These are phyloP conservation scores for Latrodectus geometricus DNA, from an alignment of 1,140 invertebrate genomes.

Conservation along the genomic window DNA sequence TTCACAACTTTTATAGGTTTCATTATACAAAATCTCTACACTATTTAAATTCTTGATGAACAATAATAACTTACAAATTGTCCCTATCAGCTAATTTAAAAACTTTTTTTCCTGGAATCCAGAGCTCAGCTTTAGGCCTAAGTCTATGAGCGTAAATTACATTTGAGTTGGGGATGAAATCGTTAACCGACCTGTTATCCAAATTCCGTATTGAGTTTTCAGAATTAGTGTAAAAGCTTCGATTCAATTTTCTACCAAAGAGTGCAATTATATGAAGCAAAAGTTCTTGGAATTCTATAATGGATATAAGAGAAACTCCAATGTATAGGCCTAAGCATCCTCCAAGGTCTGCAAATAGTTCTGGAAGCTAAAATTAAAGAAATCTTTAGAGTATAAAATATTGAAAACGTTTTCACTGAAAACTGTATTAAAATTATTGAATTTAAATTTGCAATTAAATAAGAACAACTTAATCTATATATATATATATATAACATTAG, in stretches of 20 bases:
- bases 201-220: background rate
- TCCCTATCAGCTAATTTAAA: conserved; percentile 16
- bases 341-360: conserved; percentile 60
- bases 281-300: conserved; percentile 58
- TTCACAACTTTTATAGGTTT: background rate
- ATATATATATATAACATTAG: too few relatives aligned
- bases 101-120: conserved; percentile 26
- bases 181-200: conserved; percentile 18
- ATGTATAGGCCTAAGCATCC: conserved; percentile 59
- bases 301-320: conserved; percentile 56
- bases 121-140: conserved; percentile 26
- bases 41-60: background rate
- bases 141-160: conserved; percentile 1
- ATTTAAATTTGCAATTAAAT: too few relatives aligned
- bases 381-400: background rate
- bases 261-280: conserved; percentile 24
- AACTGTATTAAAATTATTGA: too few relatives aligned
- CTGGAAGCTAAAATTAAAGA: conserved; percentile 46
- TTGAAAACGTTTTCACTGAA: too few relatives aligned
- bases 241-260: conserved; percentile 19
- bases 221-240: conserved; percentile 3
- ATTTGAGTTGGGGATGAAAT: background rate
- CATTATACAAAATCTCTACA: background rate
- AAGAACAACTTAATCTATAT: too few relatives aligned
- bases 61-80: conserved; percentile 6